These are phyloP conservation scores for Oryctes rhinoceros DNA, from an alignment of 1,140 invertebrate genomes.

Conservation along the genomic window DNA sequence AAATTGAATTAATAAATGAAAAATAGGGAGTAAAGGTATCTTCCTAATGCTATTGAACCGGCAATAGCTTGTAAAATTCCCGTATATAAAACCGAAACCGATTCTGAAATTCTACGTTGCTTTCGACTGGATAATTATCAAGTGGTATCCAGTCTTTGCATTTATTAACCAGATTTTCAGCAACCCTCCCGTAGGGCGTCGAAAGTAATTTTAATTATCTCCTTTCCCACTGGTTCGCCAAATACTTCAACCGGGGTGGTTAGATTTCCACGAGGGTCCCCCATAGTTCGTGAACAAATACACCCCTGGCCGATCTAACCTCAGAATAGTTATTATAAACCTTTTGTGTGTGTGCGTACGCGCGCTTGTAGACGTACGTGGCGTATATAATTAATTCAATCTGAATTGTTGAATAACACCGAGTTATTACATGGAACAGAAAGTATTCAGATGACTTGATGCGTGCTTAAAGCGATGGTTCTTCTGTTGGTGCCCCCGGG, in stretches of 20 bases:
- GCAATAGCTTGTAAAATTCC: no score
- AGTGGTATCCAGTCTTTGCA: no score
- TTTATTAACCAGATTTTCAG: background rate
- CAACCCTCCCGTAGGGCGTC: background rate
- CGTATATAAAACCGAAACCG: no score
- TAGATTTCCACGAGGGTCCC: background rate
- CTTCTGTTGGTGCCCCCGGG: background rate
- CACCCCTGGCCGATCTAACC: background rate
- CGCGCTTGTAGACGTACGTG: background rate
- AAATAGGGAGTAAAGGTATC: no score
- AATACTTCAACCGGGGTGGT: background rate
- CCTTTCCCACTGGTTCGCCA: background rate
- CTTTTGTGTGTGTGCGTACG: background rate
- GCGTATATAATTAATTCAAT: slow-evolving; percentile 10
- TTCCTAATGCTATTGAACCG: no score
- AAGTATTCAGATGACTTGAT: slow-evolving; percentile 5
- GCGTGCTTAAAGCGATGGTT: slow-evolving; percentile 2
- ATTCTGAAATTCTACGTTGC: no score
- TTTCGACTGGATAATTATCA: no score
- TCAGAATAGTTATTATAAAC: background rate
- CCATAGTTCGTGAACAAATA: background rate
- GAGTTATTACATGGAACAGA: slow-evolving; percentile 10
- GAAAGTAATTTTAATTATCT: background rate
- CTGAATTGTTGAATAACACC: slow-evolving; percentile 14
- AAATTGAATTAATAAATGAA: no score